A percentile compares a stretch with the other conserved stretches of the same genome.
Conservation (phyloP, 2,888 invertebrate genomes). For the Clostera curtula region DNA sequence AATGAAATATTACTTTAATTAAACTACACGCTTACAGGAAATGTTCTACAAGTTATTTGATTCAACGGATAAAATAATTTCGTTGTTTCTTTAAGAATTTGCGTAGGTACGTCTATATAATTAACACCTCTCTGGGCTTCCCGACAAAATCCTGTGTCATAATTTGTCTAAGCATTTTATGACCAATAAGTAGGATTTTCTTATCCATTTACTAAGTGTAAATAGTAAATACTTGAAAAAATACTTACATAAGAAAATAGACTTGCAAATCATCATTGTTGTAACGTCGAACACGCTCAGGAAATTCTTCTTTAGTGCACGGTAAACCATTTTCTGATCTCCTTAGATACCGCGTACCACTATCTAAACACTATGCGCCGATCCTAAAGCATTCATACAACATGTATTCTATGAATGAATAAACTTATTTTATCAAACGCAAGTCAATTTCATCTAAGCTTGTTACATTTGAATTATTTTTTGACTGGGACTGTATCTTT, state of each 20-base stretch:
- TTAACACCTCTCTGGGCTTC: no score
- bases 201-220: no score
- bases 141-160: no score
- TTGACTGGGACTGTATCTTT: conserved; percentile 35
- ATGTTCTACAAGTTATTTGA: no score
- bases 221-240: conserved; percentile 3
- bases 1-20: no score
- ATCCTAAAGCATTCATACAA: conserved; percentile 30
- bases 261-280: conserved; percentile 37
- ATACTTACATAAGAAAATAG: conserved; percentile 62
- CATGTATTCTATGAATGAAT: conserved; percentile 15
- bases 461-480: conserved; percentile 40
- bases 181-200: no score
- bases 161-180: no score
- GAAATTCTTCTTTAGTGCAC: conserved; percentile 38
- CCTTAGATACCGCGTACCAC: conserved; percentile 42
- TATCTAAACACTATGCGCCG: conserved; percentile 25
- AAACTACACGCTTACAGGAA: no score
- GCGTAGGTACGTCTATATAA: no score
- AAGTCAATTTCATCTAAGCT: conserved; percentile 29
- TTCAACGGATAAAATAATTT: no score
- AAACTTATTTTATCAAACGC: conserved; percentile 25
- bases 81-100: no score
- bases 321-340: conserved; percentile 43
- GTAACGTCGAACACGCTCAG: conserved; percentile 33